Evolutionary conservation across 2,113 vertebrate species (phyloP), one percentile per base, ranked within the genome.

Genomic region (Semicossyphus pulcher): DNA sequence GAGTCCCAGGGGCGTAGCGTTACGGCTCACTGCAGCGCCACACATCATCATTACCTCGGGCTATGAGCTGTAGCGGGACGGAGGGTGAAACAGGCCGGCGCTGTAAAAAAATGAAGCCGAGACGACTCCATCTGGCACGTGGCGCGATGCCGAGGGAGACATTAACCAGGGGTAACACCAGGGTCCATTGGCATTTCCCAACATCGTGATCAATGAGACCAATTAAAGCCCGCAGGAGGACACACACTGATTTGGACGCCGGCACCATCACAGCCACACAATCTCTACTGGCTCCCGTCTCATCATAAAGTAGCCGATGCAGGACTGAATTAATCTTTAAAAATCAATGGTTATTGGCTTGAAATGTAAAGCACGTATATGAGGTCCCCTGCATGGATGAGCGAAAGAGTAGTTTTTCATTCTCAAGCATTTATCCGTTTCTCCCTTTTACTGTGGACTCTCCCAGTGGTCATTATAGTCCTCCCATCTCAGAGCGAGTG

Each of bases 201-300:
- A 72, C 72, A 70, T 67, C 53, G 32, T 91, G 92, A 94, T 92
- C 91, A 89, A 91, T 92, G 89, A 88, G 65, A 51, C 66, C 82
- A 86, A 87, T 92, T 89, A 88, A 69, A 75, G 52, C 41, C 70
- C 34, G 21, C 42, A 58, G 64, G 76, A 57, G 44, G 41, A 39
- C 39, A 37, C 45, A 11, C n/a, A 25, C 57, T 61, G 59, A 71
- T 51, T n/a, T 61, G 44, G 83, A 61, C 61, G 20, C 39, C 10
- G 8, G 59, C 56, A 2, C 26, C n/a, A 49, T 56, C 37, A 45
- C 48, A 49, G 25, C 31, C 66, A 20, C 49, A 57, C 51, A 15
- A 12, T 65, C 31, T 42, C 64, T 56, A 58, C 69, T 31, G 21
- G 44, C 60, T 76, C 54, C 37, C 18, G 18, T n/a, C 62, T 16